Percentiles rank a stretch among this genome's conserved stretches.
Evolutionary conservation across 1,140 invertebrate species (phyloP).

Genomic region (Potamilus streckersoni): DNA sequence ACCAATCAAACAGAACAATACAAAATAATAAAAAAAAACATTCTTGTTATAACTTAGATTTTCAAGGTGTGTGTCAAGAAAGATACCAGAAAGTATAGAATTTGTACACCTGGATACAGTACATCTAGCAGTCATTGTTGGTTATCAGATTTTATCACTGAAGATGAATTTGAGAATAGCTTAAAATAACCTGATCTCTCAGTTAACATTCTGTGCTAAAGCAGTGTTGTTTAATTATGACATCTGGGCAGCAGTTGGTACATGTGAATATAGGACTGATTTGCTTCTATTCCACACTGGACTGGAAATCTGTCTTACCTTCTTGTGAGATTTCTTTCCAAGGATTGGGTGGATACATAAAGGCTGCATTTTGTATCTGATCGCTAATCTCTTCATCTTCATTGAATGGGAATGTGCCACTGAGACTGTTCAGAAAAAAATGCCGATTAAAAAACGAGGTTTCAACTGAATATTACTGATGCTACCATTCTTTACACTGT

Average conservation of each 20-base stretch:
- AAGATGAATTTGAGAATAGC: neutral
- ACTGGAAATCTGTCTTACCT: slow-evolving; percentile 72
- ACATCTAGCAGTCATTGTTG: too few species aligned
- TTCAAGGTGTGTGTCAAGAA: too few species aligned
- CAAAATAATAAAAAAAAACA: too few species aligned
- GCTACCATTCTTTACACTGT: too few species aligned
- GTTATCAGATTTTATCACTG: neutral
- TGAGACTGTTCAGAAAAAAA: slow-evolving; percentile 77
- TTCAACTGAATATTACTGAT: too few species aligned
- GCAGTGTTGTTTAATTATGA: neutral
- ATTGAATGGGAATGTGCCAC: slow-evolving; percentile 99
- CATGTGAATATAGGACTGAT: neutral
- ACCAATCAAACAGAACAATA: too few species aligned
- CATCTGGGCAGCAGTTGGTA: neutral
- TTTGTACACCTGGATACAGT: too few species aligned
- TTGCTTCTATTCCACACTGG: neutral
- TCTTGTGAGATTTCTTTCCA: slow-evolving; percentile 99
- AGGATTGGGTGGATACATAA: slow-evolving; percentile 99
- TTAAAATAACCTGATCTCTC: neutral
- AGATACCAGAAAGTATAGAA: too few species aligned
- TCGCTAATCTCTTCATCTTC: slow-evolving; percentile 99
- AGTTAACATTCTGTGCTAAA: neutral
- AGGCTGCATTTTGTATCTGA: slow-evolving; percentile 99
- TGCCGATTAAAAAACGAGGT: too few species aligned
- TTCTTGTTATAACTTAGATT: too few species aligned